phyloP scores from a whole-genome alignment of 2,113 vertebrate genomes.

The Dipodomys spectabilis region DNA sequence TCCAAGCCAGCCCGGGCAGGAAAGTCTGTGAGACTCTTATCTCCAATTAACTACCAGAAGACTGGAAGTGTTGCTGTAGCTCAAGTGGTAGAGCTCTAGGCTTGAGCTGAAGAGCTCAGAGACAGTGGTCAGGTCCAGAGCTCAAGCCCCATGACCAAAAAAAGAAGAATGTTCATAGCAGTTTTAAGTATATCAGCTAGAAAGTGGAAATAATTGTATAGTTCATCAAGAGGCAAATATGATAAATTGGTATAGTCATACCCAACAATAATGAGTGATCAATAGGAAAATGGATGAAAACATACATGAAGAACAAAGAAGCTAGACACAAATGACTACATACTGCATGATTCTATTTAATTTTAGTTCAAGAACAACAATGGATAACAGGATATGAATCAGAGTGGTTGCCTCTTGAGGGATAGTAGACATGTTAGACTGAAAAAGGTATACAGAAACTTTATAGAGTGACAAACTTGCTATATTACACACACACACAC shows the following conservation, averaged over 20 bases:
- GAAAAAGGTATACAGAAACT: background rate
- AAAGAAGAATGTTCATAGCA: background rate
- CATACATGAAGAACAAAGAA: background rate
- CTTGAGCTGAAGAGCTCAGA: too few species aligned
- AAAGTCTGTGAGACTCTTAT: too few species aligned
- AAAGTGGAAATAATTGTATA: conserved; percentile 5
- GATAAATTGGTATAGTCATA: background rate
- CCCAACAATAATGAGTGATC: background rate
- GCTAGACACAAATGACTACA: background rate
- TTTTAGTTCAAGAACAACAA: conserved; percentile 15
- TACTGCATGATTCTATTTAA: background rate
- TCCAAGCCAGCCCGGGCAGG: too few species aligned
- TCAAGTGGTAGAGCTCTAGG: too few species aligned
- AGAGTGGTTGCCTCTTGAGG: background rate
- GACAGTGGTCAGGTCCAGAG: too few species aligned
- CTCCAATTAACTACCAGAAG: too few species aligned
- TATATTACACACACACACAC: background rate
- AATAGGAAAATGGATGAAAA: background rate
- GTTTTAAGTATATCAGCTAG: background rate
- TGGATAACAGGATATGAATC: background rate
- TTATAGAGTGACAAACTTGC: background rate
- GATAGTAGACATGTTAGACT: background rate
- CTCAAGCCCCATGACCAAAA: too few species aligned
- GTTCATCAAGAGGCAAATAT: background rate
- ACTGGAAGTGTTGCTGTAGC: too few species aligned